Evolutionary conservation across 2,113 vertebrate genomes (phyloP).

Genomic region (Chlorodrepanis virens): DNA sequence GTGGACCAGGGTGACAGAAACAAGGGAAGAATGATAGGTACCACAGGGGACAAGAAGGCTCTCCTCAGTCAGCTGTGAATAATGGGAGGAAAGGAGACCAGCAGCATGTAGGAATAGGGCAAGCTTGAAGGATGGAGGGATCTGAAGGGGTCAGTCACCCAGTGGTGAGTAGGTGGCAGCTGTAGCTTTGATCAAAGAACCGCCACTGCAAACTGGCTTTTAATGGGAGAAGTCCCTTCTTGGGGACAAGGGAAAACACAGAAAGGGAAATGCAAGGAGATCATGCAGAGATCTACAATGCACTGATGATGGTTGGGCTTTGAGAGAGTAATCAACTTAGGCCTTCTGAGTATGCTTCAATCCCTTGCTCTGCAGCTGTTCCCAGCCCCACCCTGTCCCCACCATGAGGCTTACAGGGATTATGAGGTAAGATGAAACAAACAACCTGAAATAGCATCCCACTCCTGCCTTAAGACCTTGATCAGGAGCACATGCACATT

Average conservation of each 20-base stretch:
- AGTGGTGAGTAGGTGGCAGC: neutral
- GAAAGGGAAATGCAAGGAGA: neutral
- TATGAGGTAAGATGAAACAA: conserved; percentile 47
- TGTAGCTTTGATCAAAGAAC: neutral
- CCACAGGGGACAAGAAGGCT: neutral
- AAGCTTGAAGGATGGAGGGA: neutral
- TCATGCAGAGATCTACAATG: neutral
- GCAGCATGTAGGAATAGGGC: accelerated
- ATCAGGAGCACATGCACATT: neutral
- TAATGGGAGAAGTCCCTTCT: too few species aligned
- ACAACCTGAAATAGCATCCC: conserved; percentile 53
- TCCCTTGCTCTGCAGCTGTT: neutral
- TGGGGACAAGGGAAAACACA: neutral
- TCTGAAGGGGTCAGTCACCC: neutral
- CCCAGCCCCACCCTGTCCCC: neutral
- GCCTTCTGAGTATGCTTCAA: neutral
- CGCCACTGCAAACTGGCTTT: neutral
- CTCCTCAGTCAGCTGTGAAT: neutral
- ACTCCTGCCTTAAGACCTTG: neutral
- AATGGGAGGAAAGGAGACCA: neutral
- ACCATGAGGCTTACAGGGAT: conserved; percentile 13
- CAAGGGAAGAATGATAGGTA: neutral
- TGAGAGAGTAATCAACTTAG: neutral
- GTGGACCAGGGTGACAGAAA: neutral
- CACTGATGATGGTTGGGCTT: neutral